A percentile compares a stretch with the other conserved stretches of the same genome.
Conservation (phyloP, 2,113 vertebrate species). For the Pteronura brasiliensis region DNA sequence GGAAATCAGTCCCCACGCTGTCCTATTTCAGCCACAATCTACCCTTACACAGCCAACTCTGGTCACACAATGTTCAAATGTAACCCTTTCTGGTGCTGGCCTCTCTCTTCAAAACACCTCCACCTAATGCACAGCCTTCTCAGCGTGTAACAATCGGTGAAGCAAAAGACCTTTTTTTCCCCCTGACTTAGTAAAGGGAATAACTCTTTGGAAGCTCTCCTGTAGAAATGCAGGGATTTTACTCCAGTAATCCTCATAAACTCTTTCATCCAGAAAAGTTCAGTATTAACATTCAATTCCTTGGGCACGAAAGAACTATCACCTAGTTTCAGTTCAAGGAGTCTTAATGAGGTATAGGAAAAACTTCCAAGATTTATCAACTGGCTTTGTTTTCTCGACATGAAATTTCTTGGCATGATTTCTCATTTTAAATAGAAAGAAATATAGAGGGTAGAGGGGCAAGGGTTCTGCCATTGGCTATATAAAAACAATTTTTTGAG, state of each 20-base stretch:
- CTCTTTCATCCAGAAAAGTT: not conserved
- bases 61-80: not conserved
- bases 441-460: not conserved
- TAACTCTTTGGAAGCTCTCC: not conserved
- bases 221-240: not conserved
- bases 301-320: not conserved
- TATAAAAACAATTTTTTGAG: not conserved
- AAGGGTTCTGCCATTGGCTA: not conserved
- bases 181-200: not conserved
- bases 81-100: not conserved
- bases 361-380: not conserved
- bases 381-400: not conserved
- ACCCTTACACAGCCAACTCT: not conserved
- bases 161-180: not conserved
- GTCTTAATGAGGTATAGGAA: not conserved
- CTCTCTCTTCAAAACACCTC: not conserved
- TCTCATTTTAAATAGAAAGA: constrained; percentile 29
- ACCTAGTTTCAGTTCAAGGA: not conserved
- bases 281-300: not conserved
- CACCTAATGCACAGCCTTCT: not conserved
- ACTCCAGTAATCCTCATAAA: not conserved
- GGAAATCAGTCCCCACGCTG: not conserved
- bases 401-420: not conserved
- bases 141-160: not conserved
- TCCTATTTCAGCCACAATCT: not conserved